These are phyloP conservation scores for Hofmannophila pseudospretella DNA, from an alignment of 2,888 invertebrate species.

Conservation along the genomic window DNA sequence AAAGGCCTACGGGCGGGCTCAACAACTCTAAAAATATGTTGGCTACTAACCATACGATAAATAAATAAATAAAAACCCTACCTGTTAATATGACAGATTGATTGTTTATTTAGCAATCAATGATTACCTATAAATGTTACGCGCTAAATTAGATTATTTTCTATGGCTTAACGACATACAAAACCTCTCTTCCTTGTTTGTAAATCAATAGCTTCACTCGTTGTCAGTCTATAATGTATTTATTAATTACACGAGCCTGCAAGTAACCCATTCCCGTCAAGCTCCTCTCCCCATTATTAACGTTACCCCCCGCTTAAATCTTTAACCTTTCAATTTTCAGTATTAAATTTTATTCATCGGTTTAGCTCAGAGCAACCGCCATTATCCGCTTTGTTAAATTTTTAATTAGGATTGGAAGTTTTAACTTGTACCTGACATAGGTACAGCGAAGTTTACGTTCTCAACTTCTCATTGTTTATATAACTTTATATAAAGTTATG, in stretches of 20 bases:
- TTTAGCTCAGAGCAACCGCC: constrained; percentile 38
- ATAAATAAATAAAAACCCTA: too few relatives aligned
- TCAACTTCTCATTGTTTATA: constrained; percentile 72
- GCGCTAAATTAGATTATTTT: too few relatives aligned
- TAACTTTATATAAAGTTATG: constrained; percentile 50
- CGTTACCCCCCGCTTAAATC: constrained; percentile 7
- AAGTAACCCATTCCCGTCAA: neutral
- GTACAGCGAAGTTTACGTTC: constrained; percentile 57
- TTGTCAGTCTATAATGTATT: neutral
- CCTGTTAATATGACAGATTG: too few relatives aligned
- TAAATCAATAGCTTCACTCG: too few relatives aligned
- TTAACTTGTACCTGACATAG: constrained; percentile 64
- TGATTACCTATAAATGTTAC: too few relatives aligned
- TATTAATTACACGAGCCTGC: neutral
- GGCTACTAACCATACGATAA: too few relatives aligned
- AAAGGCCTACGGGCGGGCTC: too few relatives aligned
- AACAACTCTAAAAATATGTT: too few relatives aligned
- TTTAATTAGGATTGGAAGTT: constrained; percentile 69
- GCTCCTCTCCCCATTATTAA: neutral
- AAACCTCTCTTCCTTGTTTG: too few relatives aligned
- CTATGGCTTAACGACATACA: too few relatives aligned
- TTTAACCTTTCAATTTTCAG: constrained; percentile 19
- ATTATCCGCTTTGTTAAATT: constrained; percentile 62
- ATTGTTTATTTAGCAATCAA: too few relatives aligned
- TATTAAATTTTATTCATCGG: constrained; percentile 32